These are phyloP conservation scores for Drosophila saltans DNA, from an alignment of 1,140 invertebrate species.

Conservation along the genomic window DNA sequence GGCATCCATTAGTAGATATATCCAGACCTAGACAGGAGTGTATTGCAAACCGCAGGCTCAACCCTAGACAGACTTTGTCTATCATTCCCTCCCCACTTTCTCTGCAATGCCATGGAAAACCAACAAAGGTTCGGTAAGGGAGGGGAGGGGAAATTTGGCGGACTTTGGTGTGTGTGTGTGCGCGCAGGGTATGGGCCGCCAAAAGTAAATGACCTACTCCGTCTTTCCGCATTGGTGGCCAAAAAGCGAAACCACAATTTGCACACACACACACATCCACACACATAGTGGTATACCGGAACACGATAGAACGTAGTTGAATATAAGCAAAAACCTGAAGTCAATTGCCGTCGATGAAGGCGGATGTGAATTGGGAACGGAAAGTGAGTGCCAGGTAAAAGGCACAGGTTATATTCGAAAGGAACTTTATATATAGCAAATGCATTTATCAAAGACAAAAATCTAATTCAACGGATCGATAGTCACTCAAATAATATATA, in stretches of 20 bases:
- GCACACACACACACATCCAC: constrained; percentile 18
- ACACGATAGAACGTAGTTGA: background rate
- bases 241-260: constrained; percentile 60
- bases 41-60: constrained; percentile 47
- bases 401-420: background rate
- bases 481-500: no score
- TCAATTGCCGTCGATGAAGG: background rate
- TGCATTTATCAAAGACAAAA: no score
- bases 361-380: constrained; percentile 68
- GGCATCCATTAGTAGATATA: constrained; percentile 53
- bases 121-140: background rate
- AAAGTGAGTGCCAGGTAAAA: constrained; percentile 56
- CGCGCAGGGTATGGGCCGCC: background rate
- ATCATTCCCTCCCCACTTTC: background rate
- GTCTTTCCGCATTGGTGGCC: constrained; percentile 64
- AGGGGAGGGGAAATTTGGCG: background rate
- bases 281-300: constrained; percentile 20
- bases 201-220: constrained; percentile 12
- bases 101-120: background rate
- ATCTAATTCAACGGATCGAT: no score
- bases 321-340: constrained; percentile 16
- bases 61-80: constrained; percentile 10
- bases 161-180: background rate
- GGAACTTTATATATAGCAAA: background rate
- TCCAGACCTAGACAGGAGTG: constrained; percentile 2